These are phyloP conservation scores for Thalassaphorura encarpata DNA, from an alignment of 1,140 invertebrate genomes.

Conservation along the genomic window DNA sequence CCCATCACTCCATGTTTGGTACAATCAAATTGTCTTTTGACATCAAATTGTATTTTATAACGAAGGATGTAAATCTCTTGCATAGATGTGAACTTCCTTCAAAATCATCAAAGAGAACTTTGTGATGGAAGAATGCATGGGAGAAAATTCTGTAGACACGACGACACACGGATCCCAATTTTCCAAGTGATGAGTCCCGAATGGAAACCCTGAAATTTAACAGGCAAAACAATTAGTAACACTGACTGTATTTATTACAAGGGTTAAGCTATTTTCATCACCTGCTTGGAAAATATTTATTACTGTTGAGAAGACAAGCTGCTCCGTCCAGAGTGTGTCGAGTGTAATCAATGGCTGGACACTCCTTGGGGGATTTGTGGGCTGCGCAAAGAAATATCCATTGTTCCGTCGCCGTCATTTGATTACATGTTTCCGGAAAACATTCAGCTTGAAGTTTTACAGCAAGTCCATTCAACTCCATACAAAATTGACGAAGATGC, in stretches of 20 bases:
- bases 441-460: constrained; percentile 89
- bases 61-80: constrained; percentile 93
- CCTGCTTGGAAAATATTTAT: constrained; percentile 99
- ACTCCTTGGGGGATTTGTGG: constrained; percentile 99
- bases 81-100: constrained; percentile 78
- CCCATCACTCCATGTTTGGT: constrained; percentile 75
- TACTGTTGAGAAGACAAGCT: constrained; percentile 95
- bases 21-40: constrained; percentile 97
- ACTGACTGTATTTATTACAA: background rate
- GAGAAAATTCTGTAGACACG: constrained; percentile 99
- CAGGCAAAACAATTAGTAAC: constrained; percentile 15
- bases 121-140: constrained; percentile 98
- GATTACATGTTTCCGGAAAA: constrained; percentile 89
- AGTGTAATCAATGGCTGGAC: constrained; percentile 98
- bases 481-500: constrained; percentile 96
- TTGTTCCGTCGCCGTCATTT: constrained; percentile 99
- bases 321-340: constrained; percentile 98
- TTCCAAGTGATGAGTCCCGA: constrained; percentile 96
- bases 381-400: constrained; percentile 99
- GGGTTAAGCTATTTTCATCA: too few relatives aligned
- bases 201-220: constrained; percentile 78
- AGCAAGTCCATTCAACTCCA: constrained; percentile 96
- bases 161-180: constrained; percentile 94
- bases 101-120: constrained; percentile 94
- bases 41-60: constrained; percentile 97